These are phyloP conservation scores for Anguilla megastoma DNA, from an alignment of 2,797 vertebrate species.

Conservation along the genomic window DNA sequence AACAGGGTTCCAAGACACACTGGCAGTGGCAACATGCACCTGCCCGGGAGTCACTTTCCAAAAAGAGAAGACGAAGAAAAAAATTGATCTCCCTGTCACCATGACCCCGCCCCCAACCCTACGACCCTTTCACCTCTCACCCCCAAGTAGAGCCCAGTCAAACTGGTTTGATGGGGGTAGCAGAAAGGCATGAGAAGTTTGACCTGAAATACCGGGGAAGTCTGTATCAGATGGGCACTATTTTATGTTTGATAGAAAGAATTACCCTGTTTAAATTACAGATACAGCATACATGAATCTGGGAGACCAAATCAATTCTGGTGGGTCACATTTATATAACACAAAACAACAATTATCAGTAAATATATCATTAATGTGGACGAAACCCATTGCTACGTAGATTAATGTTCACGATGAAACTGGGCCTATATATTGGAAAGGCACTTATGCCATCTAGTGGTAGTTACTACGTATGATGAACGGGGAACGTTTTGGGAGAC, in stretches of 20 bases:
- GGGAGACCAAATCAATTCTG: not conserved
- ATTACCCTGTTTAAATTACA: not conserved
- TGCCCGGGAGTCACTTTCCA: not conserved
- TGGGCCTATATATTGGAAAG: not conserved
- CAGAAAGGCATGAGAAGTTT: not conserved
- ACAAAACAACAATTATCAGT: not conserved
- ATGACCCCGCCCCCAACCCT: not conserved
- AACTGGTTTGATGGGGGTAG: not conserved
- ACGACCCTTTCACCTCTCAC: not conserved
- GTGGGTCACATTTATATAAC: not conserved
- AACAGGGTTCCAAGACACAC: not conserved
- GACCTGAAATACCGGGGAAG: not conserved
- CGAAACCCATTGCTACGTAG: not conserved
- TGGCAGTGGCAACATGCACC: not conserved
- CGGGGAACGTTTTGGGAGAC: not conserved
- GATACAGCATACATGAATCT: not conserved
- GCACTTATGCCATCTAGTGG: conserved; percentile 7
- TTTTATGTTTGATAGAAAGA: not conserved
- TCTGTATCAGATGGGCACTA: not conserved
- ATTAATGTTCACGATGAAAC: not conserved
- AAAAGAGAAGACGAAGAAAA: not conserved
- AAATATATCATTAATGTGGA: not conserved
- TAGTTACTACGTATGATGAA: not conserved
- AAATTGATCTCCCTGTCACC: not conserved
- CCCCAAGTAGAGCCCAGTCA: not conserved